These are phyloP conservation scores for Drosophila pullipes DNA, from an alignment of 2,888 invertebrate species.

Conservation along the genomic window DNA sequence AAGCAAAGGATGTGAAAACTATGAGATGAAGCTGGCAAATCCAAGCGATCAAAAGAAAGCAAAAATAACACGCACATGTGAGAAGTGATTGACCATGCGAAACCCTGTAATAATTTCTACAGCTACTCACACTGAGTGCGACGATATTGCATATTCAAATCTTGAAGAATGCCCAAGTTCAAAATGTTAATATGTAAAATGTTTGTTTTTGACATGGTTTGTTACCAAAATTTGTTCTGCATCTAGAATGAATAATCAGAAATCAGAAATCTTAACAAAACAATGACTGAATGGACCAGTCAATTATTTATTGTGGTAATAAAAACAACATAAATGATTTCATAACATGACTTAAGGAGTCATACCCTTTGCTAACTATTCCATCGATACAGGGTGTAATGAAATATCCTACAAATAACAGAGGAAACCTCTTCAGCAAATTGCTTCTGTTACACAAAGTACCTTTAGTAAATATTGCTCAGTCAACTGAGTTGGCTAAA, in stretches of 20 bases:
- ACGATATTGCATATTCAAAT: not conserved
- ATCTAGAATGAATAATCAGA: not conserved
- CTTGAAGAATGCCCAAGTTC: not conserved
- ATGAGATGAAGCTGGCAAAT: not conserved
- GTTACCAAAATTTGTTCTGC: not conserved
- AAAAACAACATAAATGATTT: not conserved
- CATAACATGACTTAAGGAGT: not conserved
- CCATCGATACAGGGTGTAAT: not conserved
- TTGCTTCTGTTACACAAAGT: not conserved
- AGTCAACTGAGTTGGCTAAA: not conserved
- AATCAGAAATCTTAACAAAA: no score
- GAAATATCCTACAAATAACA: not conserved
- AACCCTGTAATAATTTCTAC: not conserved
- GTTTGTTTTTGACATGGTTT: not conserved
- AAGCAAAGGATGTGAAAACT: slow-evolving; percentile 2
- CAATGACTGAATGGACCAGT: not conserved
- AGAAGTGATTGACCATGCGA: not conserved
- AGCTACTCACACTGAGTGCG: not conserved
- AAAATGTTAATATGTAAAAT: not conserved
- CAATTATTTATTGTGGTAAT: not conserved
- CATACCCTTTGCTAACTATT: not conserved
- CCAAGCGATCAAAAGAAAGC: slow-evolving; percentile 10
- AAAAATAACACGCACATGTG: not conserved
- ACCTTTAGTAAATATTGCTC: not conserved
- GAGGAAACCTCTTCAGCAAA: not conserved